Conservation (phyloP, 2,888 invertebrate species). For the Chrysodeixis includens region DNA sequence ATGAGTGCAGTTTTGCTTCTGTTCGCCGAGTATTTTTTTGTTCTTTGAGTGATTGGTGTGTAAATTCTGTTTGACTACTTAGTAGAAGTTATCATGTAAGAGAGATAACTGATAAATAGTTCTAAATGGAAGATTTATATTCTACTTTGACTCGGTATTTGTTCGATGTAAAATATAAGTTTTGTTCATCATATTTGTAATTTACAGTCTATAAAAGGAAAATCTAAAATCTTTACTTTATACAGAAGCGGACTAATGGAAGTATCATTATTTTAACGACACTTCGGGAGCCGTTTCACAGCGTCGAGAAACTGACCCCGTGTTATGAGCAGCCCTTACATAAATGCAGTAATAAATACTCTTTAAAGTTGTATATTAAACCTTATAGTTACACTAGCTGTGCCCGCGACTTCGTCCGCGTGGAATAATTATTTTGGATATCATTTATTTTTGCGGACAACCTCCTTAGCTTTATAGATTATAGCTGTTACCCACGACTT, state of each 20-base stretch:
- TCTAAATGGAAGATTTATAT: background rate
- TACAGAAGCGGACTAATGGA: background rate
- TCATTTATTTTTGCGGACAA: too few relatives aligned
- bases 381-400: too few relatives aligned
- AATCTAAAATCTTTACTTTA: background rate
- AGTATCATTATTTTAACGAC: background rate
- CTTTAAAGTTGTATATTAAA: too few relatives aligned
- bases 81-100: background rate
- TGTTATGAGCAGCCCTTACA: background rate
- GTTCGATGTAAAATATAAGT: too few relatives aligned
- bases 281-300: background rate
- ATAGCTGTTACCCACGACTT: too few relatives aligned
- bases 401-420: too few relatives aligned
- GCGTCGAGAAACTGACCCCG: background rate
- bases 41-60: background rate
- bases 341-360: constrained; percentile 23
- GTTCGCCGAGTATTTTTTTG: background rate
- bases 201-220: background rate
- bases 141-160: too few relatives aligned
- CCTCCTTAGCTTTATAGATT: too few relatives aligned
- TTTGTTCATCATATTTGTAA: too few relatives aligned
- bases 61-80: background rate
- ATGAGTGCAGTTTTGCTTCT: constrained; percentile 12
- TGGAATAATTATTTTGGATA: too few relatives aligned
- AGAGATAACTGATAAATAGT: background rate